Base-by-base conservation (phyloP, 2,888 invertebrate species). In the Cremastobaeus sp. region DNA sequence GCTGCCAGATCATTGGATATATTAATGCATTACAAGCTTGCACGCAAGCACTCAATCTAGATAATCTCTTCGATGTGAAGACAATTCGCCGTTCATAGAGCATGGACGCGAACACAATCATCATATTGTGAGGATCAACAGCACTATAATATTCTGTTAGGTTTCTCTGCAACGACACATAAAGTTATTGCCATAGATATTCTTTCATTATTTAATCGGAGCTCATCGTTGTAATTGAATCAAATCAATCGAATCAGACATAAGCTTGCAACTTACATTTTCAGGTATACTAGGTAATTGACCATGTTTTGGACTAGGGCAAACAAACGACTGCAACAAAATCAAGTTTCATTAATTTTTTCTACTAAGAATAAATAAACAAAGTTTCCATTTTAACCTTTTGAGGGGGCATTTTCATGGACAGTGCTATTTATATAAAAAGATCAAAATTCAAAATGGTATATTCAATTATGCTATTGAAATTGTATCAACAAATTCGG, bases 1-100 rank as follows among this genome's bases (percentile, higher is more conserved):
- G 98, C 89, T 99, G 98, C 99, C 99, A 99, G 79, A 94, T 94
- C 97, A 99, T 98, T 0, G 99, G 99, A 88, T 97, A 98, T 35
- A 99, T 92, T 43, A 99, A 93, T 73, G 95, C 93, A 86, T 97
- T 96, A 12, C 97, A 96, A 9, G 98, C 98, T 88, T 98, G 97
- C 18, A 96, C 95, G 83, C 96, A 95, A 0, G 98, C 96, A 48
- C 97, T 97, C 47, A 99, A 89, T 69, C 96, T 91, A 77, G 96
- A 95, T 75, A 98, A 90, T 84, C 95, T 95, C 75, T 93, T 92
- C 0, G 98, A 98, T 5, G 95, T 96, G 81, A 99, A 94, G 57
- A 99, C 93, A 70, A 99, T 95, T 41, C 99, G 91, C 52, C 99
- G 90, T 88, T 99, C 99, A 82, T 96, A 94, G 30, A 99, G 90